Base-by-base conservation (phyloP, 2,888 invertebrate genomes). In the Agrotis segetum region DNA sequence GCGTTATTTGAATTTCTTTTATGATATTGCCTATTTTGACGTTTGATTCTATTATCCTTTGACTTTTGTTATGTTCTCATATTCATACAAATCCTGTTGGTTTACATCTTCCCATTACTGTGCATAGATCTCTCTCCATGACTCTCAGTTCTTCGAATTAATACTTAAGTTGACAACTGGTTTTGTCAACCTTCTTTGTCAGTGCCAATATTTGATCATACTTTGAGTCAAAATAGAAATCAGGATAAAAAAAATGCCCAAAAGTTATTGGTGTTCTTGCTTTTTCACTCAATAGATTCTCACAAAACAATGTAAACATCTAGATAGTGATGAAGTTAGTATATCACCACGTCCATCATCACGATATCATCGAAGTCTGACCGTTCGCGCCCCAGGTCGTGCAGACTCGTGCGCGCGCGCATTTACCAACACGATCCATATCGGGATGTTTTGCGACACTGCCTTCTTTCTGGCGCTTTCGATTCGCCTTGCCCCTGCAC, bases 381-480 rank as follows among this genome's bases (percentile, higher is more conserved):
- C 34, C 34, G 3, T 40, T 19, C 16, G 17, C n/a, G n/a, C 14
- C 13, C 7, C 44, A 44, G 24, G 19, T 76, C 59, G 50, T 70
- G 34, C 60, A 34, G 67, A 46, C 49, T 65, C 69, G 64, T 81
- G 81, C 85, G 86, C 85, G 74, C 79, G 86, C 86, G 85, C 71
- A 79, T 93, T 92, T 90, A 88, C 90, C 89, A 93, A 92, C 80
- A 69, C 85, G 83, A 85, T 89, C 92, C 90, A 89, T 92, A 93
- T 91, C 85, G 82, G 90, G 87, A 86, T 74, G 62, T 77, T 91
- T 94, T 94, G 90, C 92, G 87, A 92, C 91, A 92, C 84, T 81
- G 65, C 71, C 79, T 73, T 86, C 83, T 82, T 83, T 86, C 81
- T 79, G 68, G 73, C 83, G 81, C 88, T 90, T 91, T 91, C 89